Evolutionary conservation across 2,797 vertebrate species (phyloP), one percentile per base, ranked within the genome.

Genomic region (Stomatorhinus walkeri): DNA sequence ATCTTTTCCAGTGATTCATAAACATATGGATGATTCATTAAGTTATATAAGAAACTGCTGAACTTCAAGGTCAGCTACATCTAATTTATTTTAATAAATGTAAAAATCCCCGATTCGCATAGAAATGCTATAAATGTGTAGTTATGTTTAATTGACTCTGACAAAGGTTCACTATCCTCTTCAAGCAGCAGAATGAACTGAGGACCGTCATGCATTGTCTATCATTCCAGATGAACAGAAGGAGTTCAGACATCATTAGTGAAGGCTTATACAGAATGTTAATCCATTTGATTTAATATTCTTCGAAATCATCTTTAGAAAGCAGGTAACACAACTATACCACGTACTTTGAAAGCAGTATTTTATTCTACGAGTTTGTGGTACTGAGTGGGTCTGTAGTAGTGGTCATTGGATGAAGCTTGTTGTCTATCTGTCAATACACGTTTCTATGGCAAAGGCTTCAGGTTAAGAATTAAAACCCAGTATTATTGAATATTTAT

Each of bases 281-380:
- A 89, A 91, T 92, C 52, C 19, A 86, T 56, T 40, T 79, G 40
- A 79, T 79, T 79, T 16, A 43, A 76, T 40, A 16, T 43, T 36
- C 28, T 43, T 4, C 32, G 19, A 76, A 40, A 19, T 76, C 72
- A 79, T 19, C 43, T 79, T 79, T 79, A 79, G 72, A 43, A 24
- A 91, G 89, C 5, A 48, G 68, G 89, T 91, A 90, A 89, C 86
- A 90, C 90, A 88, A 91, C 90, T 87, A 90, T 85, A 85, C 87
- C 90, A 92, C 89, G 64, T 89, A 90, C 89, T 87, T 93, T 89
- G 89, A 90, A 92, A 87, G 89, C 90, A 87, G 72, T 89, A 88
- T 79, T 56, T 90, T 48, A 90, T 90, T 89, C 90, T 68, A 87
- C 6, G 43, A 46, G 43, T 46, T 46, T 46, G 6, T 6, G 43